A percentile compares a stretch with the other conserved stretches of the same genome.
Evolutionary conservation across 2,888 invertebrate genomes (phyloP).

Genomic region (Pandemis heparana): DNA sequence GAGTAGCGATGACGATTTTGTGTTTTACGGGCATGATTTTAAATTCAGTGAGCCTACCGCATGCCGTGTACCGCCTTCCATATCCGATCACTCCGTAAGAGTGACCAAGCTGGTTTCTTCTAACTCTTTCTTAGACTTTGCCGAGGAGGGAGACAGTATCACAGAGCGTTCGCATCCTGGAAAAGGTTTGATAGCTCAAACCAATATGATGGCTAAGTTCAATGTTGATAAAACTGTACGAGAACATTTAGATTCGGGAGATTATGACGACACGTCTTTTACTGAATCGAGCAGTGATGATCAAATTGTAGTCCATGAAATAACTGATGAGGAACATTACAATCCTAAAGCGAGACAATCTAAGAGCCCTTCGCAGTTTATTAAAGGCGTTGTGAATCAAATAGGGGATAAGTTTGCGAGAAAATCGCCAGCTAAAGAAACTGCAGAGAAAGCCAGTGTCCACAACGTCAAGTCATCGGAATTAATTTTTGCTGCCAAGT

Average conservation of each 20-base stretch:
- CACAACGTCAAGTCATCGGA: constrained; percentile 72
- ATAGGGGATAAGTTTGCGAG: constrained; percentile 64
- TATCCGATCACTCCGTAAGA: constrained; percentile 73
- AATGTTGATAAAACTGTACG: constrained; percentile 71
- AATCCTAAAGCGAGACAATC: constrained; percentile 54
- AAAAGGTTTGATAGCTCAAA: constrained; percentile 72
- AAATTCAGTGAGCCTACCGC: constrained; percentile 73
- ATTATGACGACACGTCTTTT: constrained; percentile 74
- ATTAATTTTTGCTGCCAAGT: constrained; percentile 65
- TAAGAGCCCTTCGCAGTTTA: constrained; percentile 66
- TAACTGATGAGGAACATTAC: constrained; percentile 54
- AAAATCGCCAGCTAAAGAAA: constrained; percentile 53
- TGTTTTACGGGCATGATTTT: constrained; percentile 80
- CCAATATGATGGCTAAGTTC: constrained; percentile 80
- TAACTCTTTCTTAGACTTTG: constrained; percentile 73
- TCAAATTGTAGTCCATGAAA: constrained; percentile 63
- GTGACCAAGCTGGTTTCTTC: constrained; percentile 71
- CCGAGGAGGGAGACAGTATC: constrained; percentile 73
- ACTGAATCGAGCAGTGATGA: constrained; percentile 80
- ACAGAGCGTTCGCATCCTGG: constrained; percentile 68
- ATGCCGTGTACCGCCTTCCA: constrained; percentile 71
- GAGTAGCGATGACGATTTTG: constrained; percentile 78
- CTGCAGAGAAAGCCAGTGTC: constrained; percentile 63
- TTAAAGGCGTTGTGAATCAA: constrained; percentile 63
- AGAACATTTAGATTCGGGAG: constrained; percentile 76